Evolutionary conservation across 2,888 invertebrate species (phyloP), one percentile per base, ranked within the genome.

Genomic region (Perizoma flavofasciatum): DNA sequence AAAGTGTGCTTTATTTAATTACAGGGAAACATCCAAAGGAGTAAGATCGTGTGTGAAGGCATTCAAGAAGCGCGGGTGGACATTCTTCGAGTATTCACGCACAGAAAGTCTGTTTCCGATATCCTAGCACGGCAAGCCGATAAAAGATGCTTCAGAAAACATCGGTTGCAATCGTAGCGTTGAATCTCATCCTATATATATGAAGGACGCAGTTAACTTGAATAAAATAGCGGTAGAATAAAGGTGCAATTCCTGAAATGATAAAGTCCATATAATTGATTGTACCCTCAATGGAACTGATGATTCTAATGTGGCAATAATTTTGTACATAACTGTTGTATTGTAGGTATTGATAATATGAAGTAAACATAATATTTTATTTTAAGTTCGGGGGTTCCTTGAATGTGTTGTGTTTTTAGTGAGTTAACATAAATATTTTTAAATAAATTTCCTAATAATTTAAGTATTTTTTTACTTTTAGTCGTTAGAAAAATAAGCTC

Each of bases 1-100:
- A 33, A 9, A 32, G 6, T 46, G 22, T 32, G 9, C 2, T 53
- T 47, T 10, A 43, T 52, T 61, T 40, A 11, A 41, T 65, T 66
- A 33, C 93, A 98, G 97, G 98, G 98, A 52, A 98, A 98, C 86
- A 96, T 98, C 84, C 98, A 99, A 89, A 94, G 98, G 55, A 97
- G 98, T 83, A 97, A 96, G 92, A 96, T 98, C 65, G 97, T 98
- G 46, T 96, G 96, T 66, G 98, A 98, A 81, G 98, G 98, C 65
- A 95, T 98, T 86, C 94, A 94, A 65, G 98, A 98, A 81, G 97
- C 98, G 0, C 95, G 96, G 73, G 94, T 95, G 63, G 97, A 97
- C 82, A 95, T 98, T 66, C 95, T 97, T 83, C 96, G 97, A 77
- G 96, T 98, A 64, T 96, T 98, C 79, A 97, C 98, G 68, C 98